A percentile compares a stretch with the other conserved stretches of the same genome.
Evolutionary conservation across 2,888 invertebrate species (phyloP).

Genomic region (Acanthacorydalis orientalis): DNA sequence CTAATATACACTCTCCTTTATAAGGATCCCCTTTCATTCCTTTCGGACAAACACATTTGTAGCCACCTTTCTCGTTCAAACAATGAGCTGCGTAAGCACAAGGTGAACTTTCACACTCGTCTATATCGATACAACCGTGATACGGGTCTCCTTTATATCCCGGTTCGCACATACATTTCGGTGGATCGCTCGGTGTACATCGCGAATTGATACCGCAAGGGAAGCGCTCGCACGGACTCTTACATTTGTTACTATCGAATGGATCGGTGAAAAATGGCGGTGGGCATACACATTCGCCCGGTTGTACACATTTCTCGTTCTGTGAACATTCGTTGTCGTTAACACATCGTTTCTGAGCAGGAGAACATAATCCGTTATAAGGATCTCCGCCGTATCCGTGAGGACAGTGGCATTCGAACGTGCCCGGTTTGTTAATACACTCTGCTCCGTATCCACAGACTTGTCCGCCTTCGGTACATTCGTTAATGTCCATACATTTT

Average conservation of each 20-base stretch:
- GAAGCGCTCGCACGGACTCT: slow-evolving; percentile 82
- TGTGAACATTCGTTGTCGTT: slow-evolving; percentile 67
- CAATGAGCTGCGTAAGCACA: slow-evolving; percentile 82
- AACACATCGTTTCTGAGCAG: slow-evolving; percentile 66
- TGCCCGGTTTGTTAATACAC: slow-evolving; percentile 64
- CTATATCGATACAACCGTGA: slow-evolving; percentile 67
- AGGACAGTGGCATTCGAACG: slow-evolving; percentile 67
- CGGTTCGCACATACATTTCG: slow-evolving; percentile 72
- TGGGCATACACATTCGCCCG: slow-evolving; percentile 80
- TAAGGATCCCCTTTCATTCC: slow-evolving; percentile 76
- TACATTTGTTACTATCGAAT: slow-evolving; percentile 68
- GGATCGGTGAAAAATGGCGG: slow-evolving; percentile 80
- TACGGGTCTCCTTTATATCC: slow-evolving; percentile 79
- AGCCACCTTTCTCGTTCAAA: slow-evolving; percentile 71
- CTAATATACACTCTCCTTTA: slow-evolving; percentile 55
- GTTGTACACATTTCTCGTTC: slow-evolving; percentile 82
- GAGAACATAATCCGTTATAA: slow-evolving; percentile 63
- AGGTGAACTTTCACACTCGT: slow-evolving; percentile 71
- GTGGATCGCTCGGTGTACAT: slow-evolving; percentile 78
- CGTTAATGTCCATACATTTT: slow-evolving; percentile 71
- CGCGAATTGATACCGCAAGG: slow-evolving; percentile 81
- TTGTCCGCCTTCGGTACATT: slow-evolving; percentile 58
- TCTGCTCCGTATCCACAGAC: slow-evolving; percentile 77
- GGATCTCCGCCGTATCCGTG: slow-evolving; percentile 68
- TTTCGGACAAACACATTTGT: slow-evolving; percentile 69